Evolutionary conservation across 2,113 vertebrate genomes (phyloP).

Genomic region (Atlantisia rogersi): DNA sequence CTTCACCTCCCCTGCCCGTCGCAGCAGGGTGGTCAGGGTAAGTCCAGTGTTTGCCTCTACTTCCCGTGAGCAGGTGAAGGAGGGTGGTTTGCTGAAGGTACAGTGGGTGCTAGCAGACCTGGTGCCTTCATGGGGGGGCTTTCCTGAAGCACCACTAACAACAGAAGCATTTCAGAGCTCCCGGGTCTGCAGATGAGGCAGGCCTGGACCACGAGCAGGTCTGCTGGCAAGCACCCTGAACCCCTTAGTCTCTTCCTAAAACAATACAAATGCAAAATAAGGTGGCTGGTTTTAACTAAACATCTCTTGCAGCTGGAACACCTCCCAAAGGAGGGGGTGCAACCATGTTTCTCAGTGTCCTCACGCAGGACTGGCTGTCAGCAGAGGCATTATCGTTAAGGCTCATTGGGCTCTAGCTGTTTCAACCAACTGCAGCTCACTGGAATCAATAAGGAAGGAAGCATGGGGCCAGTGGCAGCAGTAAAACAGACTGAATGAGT

Average conservation of each 20-base stretch:
- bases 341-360: not conserved
- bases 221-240: not conserved
- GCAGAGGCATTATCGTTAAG: not conserved
- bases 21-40: slow-evolving; percentile 86
- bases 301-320: not conserved
- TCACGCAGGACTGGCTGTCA: not conserved
- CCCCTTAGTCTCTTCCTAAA: not conserved
- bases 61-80: not conserved
- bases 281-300: not conserved
- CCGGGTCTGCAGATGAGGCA: not conserved
- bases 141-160: not conserved
- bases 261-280: not conserved
- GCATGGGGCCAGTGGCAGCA: not conserved
- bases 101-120: not conserved
- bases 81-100: not conserved
- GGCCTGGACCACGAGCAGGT: not conserved
- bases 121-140: not conserved
- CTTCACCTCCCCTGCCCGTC: slow-evolving; percentile 83
- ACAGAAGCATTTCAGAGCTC: not conserved
- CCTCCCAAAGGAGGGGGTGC: not conserved
- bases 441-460: not conserved
- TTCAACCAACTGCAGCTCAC: not conserved
- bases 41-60: slow-evolving; percentile 42
- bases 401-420: not conserved
- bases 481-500: not conserved